Percentiles rank a stretch among this genome's conserved stretches.
Conservation (phyloP, 2,113 vertebrate genomes). For the Epinephelus fuscoguttatus region DNA sequence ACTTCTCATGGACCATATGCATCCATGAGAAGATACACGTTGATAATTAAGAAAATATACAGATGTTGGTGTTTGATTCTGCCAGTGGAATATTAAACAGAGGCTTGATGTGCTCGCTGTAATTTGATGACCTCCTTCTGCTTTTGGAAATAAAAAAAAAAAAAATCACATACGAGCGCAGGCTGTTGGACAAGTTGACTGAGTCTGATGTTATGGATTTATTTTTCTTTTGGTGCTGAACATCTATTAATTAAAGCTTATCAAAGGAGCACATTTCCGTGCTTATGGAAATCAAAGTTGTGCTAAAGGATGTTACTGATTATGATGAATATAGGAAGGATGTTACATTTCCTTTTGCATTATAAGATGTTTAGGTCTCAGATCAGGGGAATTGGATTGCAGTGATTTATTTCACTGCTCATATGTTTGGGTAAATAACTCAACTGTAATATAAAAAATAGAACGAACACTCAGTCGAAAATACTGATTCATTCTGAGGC, state of each 20-base stretch:
- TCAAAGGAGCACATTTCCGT: slow-evolving; percentile 52
- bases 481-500: too few species aligned
- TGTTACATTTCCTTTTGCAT: slow-evolving; percentile 21
- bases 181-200: slow-evolving; percentile 35
- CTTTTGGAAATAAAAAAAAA: slow-evolving; percentile 24
- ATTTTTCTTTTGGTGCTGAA: slow-evolving; percentile 30
- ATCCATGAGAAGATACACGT: slow-evolving; percentile 18
- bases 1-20: slow-evolving; percentile 46
- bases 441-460: too few species aligned
- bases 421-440: too few species aligned
- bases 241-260: slow-evolving; percentile 55
- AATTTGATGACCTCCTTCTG: slow-evolving; percentile 48
- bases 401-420: not conserved
- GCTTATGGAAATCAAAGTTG: slow-evolving; percentile 34
- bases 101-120: slow-evolving; percentile 41
- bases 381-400: slow-evolving; percentile 17
- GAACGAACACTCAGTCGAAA: too few species aligned
- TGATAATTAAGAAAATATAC: slow-evolving; percentile 64
- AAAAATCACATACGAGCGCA: slow-evolving; percentile 23
- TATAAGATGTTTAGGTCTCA: slow-evolving; percentile 18
- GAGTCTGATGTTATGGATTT: slow-evolving; percentile 48
- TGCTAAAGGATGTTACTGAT: slow-evolving; percentile 32
- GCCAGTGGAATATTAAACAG: slow-evolving; percentile 39
- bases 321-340: slow-evolving; percentile 17
- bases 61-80: slow-evolving; percentile 66